Base-by-base conservation (phyloP, 2,888 invertebrate genomes). In the Ectemnius continuus region DNA sequence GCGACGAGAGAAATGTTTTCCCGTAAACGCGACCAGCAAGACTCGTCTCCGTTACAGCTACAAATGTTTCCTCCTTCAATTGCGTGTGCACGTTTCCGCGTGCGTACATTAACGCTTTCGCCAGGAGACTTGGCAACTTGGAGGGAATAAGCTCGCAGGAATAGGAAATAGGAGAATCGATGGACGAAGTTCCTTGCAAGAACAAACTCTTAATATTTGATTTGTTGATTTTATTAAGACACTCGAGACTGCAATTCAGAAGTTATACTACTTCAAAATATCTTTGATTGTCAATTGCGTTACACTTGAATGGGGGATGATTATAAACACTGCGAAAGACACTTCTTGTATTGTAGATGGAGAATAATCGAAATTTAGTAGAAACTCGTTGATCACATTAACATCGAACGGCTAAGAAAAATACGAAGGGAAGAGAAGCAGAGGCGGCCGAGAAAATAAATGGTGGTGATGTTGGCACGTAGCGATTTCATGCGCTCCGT, bases 401-500 rank as follows among this genome's bases (percentile, higher is more conserved):
- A 4, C 28, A 36, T 4, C 28, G 28, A 36, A 36, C 2, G 8
- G 28, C 28, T 36, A 36, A 36, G 0, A 16, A 14, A 48, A 48
- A 48, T 48, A 48, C 48, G 16, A 48, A 48, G 11, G 48, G 11
- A 14, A 16, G 0, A 14, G 48, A 1, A 16, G 2, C 4, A 52
- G 45, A 62, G 23, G 26, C 13, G 58, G 61, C 57, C n/a, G 52
- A 61, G 75, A 83, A 84, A 86, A 88, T 88, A 87, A 88, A 88
- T 88, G 84, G 83, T 80, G 81, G 79, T 80, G 80, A 85, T 81
- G 79, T 78, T 71, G 52, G 16, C 64, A 69, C 61, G 63, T 73
- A 60, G 77, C 73, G 75, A 67, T 69, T 72, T 67, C 67, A 47
- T 64, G 76, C 80, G 85, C 0, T 16, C 16, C 1, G 77, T 76